These are phyloP conservation scores for Sycophaga agraensis DNA, from an alignment of 1,140 invertebrate species.

Conservation along the genomic window DNA sequence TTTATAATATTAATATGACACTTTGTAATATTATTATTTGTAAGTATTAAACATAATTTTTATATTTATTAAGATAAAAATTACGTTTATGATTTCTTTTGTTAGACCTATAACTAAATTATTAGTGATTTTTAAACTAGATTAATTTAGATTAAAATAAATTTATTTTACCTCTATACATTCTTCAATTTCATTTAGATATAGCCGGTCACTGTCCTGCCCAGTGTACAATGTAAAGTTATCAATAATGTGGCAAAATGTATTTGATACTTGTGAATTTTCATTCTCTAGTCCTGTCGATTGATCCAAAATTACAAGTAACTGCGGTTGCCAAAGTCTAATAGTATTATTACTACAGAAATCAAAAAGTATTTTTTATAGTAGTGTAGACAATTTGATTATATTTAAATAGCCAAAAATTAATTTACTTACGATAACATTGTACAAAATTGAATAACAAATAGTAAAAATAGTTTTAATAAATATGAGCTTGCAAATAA, in stretches of 20 bases:
- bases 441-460: constrained; percentile 49
- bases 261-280: constrained; percentile 29
- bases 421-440: constrained; percentile 59
- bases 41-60: too few relatives aligned
- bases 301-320: constrained; percentile 60
- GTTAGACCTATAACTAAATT: too few relatives aligned
- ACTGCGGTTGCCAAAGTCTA: constrained; percentile 64
- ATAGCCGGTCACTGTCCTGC: neutral
- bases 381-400: constrained; percentile 10
- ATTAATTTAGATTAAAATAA: too few relatives aligned
- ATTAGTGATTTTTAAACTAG: too few relatives aligned
- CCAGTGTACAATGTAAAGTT: constrained; percentile 20
- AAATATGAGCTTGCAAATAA: constrained; percentile 51
- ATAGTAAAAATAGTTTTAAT: constrained; percentile 50
- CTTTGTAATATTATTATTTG: too few relatives aligned
- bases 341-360: constrained; percentile 52
- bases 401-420: too few relatives aligned
- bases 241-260: constrained; percentile 48
- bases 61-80: too few relatives aligned
- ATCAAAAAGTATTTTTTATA: constrained; percentile 52
- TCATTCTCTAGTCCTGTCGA: constrained; percentile 32
- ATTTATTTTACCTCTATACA: constrained; percentile 26
- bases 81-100: too few relatives aligned
- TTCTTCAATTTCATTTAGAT: neutral
- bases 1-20: too few relatives aligned